Evolutionary conservation across 1,140 invertebrate genomes (phyloP).

Genomic region (Aphelenchoides besseyi): DNA sequence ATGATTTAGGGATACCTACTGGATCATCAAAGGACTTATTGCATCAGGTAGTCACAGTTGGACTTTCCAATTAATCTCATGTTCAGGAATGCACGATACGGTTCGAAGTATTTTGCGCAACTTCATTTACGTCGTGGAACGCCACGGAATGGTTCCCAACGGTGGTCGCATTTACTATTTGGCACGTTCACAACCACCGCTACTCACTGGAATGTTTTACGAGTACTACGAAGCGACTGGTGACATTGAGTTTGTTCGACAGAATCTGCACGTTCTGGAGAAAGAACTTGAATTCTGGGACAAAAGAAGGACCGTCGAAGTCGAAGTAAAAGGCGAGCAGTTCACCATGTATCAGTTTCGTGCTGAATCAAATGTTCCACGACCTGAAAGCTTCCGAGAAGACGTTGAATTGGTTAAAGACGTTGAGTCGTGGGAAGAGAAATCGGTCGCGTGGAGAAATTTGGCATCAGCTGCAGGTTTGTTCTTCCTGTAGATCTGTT

Average conservation of each 20-base stretch:
- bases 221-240: constrained; percentile 72
- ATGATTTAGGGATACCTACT: constrained; percentile 92
- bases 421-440: constrained; percentile 22
- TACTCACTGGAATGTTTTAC: constrained; percentile 79
- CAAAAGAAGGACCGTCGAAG: constrained; percentile 64
- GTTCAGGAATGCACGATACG: constrained; percentile 68
- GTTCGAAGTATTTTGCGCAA: constrained; percentile 75
- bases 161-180: constrained; percentile 82
- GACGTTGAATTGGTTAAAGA: constrained; percentile 35
- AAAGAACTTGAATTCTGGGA: constrained; percentile 66
- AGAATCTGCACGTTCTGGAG: constrained; percentile 49
- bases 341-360: constrained; percentile 56
- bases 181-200: constrained; percentile 79
- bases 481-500: too few species aligned
- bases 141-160: constrained; percentile 78
- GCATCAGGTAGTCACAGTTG: constrained; percentile 67
- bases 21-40: constrained; percentile 81
- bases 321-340: constrained; percentile 61
- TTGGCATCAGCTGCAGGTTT: constrained; percentile 63
- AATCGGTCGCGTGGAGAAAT: constrained; percentile 31
- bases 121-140: constrained; percentile 47
- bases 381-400: constrained; percentile 53
- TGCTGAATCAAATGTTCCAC: constrained; percentile 68
- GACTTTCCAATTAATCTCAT: background rate
- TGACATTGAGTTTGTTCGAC: constrained; percentile 70